phyloP scores from a whole-genome alignment of 2,113 vertebrate genomes.

The Cyphomyrus discorhynchus region DNA sequence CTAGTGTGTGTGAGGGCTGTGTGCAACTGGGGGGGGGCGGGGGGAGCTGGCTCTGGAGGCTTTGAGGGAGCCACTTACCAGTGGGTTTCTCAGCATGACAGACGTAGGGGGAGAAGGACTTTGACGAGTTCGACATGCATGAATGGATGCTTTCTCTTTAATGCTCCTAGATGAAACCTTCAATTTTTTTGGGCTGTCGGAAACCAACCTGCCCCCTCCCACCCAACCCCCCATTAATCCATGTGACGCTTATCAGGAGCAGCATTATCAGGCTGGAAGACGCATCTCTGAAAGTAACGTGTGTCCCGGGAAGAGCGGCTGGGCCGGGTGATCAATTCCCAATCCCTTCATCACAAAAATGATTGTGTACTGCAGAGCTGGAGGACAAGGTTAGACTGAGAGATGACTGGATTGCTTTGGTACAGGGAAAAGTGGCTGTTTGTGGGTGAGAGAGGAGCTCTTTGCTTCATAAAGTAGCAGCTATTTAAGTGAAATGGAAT shows the following conservation, averaged over 20 bases:
- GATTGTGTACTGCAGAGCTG: neutral
- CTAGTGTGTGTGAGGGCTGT: neutral
- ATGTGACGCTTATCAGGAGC: neutral
- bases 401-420: neutral
- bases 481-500: neutral
- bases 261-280: neutral
- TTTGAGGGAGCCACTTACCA: neutral
- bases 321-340: slow-evolving; percentile 4
- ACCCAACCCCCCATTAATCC: neutral
- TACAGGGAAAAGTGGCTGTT: neutral
- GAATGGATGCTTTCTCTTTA: neutral
- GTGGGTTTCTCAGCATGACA: slow-evolving; percentile 1
- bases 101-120: neutral
- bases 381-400: neutral
- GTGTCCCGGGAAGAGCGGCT: neutral
- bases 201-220: neutral
- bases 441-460: neutral
- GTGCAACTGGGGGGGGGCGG: no score
- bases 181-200: neutral
- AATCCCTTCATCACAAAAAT: neutral
- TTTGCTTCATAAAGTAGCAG: neutral
- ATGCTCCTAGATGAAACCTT: slow-evolving; percentile 1
- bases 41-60: no score
- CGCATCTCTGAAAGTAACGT: neutral
- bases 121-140: neutral